A percentile compares a stretch with the other conserved stretches of the same genome.
Conservation (phyloP, 2,888 invertebrate species). For the Zelleria hepariella region DNA sequence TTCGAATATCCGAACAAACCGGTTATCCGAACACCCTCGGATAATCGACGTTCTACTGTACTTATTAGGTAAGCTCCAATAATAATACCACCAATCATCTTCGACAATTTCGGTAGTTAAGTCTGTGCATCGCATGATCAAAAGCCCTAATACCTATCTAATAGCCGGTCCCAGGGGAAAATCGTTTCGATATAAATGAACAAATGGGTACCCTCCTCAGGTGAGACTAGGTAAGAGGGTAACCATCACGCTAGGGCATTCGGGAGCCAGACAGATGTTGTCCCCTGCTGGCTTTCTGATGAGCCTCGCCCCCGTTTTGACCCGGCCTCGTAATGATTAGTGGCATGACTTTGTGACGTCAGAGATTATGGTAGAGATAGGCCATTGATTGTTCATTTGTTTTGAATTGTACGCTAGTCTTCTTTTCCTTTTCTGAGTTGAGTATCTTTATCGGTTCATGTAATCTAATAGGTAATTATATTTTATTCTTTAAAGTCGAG, state of each 20-base stretch:
- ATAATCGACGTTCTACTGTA: too few relatives aligned
- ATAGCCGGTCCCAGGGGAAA: background rate
- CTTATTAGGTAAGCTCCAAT: background rate
- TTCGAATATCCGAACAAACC: too few relatives aligned
- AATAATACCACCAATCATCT: background rate
- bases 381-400: conserved; percentile 6
- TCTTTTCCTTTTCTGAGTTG: too few relatives aligned
- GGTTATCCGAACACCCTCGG: too few relatives aligned
- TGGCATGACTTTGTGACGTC: conserved; percentile 25
- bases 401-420: conserved; percentile 18
- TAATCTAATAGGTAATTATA: too few relatives aligned
- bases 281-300: conserved; percentile 61
- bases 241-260: conserved; percentile 16
- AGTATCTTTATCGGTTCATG: too few relatives aligned
- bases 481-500: too few relatives aligned
- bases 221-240: conserved; percentile 25
- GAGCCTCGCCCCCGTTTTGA: conserved; percentile 30
- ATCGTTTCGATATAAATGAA: background rate
- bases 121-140: background rate
- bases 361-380: background rate
- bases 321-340: conserved; percentile 34
- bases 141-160: background rate
- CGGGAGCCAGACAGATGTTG: conserved; percentile 53
- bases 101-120: background rate
- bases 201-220: conserved; percentile 14